Percentiles rank a stretch among this genome's conserved stretches.
Conservation (phyloP, 2,888 invertebrate genomes). For the Leptinotarsa juncta region DNA sequence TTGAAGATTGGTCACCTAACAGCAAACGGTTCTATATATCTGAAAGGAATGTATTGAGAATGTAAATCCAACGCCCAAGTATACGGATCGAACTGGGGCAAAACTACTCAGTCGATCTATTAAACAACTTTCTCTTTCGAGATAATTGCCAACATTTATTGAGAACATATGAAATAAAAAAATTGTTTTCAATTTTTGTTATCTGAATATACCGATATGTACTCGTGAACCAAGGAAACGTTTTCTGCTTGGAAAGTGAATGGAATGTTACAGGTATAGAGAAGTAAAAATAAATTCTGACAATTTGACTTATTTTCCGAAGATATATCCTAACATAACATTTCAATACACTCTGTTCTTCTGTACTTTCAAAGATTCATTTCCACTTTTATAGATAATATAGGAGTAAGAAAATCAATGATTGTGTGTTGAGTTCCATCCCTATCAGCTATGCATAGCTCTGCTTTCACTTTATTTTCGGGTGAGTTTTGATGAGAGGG, state of each 20-base stretch:
- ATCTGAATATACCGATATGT: not conserved
- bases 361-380: too few species aligned
- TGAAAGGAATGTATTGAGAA: slow-evolving; percentile 22
- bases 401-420: too few species aligned
- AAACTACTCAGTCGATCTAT: slow-evolving; percentile 22
- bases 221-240: not conserved
- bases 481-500: too few species aligned
- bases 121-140: slow-evolving; percentile 34
- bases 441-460: too few species aligned
- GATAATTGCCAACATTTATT: slow-evolving; percentile 18
- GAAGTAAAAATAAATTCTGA: not conserved
- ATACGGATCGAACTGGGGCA: slow-evolving; percentile 28
- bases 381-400: too few species aligned
- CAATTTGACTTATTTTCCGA: not conserved
- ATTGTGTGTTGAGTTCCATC: too few species aligned
- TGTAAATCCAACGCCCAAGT: slow-evolving; percentile 27
- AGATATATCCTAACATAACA: too few species aligned
- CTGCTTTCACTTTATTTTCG: too few species aligned
- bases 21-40: slow-evolving; percentile 4
- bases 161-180: slow-evolving; percentile 2
- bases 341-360: too few species aligned
- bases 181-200: slow-evolving; percentile 1
- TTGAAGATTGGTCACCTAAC: not conserved
- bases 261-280: not conserved
- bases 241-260: not conserved